phyloP scores from a whole-genome alignment of 2,888 invertebrate species.

The Lymantria dispar region DNA sequence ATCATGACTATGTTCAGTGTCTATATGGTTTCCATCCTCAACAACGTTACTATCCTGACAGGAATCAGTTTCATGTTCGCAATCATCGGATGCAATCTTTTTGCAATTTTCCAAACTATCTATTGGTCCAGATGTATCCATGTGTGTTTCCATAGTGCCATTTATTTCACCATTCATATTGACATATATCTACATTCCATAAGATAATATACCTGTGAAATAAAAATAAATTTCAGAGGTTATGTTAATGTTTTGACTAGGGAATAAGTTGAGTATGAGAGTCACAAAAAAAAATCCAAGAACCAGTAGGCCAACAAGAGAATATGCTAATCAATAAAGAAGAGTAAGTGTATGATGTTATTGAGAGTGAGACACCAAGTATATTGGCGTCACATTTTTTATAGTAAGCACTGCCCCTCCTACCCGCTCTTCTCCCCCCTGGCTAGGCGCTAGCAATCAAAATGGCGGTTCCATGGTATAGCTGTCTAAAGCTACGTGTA shows the following conservation, averaged over 20 bases:
- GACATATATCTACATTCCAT: constrained; percentile 56
- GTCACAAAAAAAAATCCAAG: constrained; percentile 4
- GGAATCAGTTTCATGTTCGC: constrained; percentile 31
- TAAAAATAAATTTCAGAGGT: constrained; percentile 47
- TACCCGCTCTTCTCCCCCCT: constrained; percentile 57
- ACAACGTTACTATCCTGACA: constrained; percentile 39
- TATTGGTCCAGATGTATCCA: constrained; percentile 38
- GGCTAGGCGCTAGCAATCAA: constrained; percentile 73
- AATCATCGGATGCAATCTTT: constrained; percentile 22
- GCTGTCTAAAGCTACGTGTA: constrained; percentile 63
- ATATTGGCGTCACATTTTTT: constrained; percentile 65
- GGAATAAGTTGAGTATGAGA: constrained; percentile 2
- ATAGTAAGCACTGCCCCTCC: constrained; percentile 52
- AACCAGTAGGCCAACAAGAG: background rate
- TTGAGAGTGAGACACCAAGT: constrained; percentile 40
- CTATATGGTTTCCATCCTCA: constrained; percentile 36
- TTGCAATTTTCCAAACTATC: constrained; percentile 27
- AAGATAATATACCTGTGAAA: constrained; percentile 56
- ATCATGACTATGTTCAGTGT: constrained; percentile 19
- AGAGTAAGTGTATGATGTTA: constrained; percentile 30
- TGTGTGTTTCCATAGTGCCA: constrained; percentile 63
- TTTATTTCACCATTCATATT: constrained; percentile 69
- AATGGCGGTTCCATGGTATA: constrained; percentile 75
- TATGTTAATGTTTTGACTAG: constrained; percentile 41
- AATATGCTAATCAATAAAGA: background rate